Conservation (phyloP, 1,140 invertebrate species). For the Drosophila baimaii region DNA sequence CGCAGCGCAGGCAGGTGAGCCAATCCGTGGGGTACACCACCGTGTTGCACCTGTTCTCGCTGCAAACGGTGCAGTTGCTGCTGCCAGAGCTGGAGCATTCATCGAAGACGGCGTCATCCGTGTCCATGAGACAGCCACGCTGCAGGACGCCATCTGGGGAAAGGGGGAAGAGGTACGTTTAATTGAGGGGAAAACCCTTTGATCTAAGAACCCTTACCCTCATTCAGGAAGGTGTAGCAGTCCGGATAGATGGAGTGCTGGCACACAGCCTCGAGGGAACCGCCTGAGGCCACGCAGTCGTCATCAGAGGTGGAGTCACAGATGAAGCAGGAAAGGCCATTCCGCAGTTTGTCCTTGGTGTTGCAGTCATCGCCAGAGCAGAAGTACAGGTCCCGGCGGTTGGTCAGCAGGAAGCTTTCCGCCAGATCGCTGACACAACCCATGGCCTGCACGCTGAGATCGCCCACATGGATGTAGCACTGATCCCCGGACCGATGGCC, state of each 20-base stretch:
- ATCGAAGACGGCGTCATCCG: slow-evolving; percentile 57
- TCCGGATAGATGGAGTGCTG: slow-evolving; percentile 58
- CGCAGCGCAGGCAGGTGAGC: slow-evolving; percentile 67
- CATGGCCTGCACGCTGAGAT: slow-evolving; percentile 46
- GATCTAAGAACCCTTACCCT: slow-evolving; percentile 35
- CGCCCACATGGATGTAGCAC: slow-evolving; percentile 73
- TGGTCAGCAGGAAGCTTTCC: slow-evolving; percentile 18
- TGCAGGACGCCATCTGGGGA: slow-evolving; percentile 59
- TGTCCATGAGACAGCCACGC: slow-evolving; percentile 68
- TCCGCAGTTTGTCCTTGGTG: slow-evolving; percentile 45
- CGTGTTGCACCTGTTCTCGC: slow-evolving; percentile 56
- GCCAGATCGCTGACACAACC: slow-evolving; percentile 68
- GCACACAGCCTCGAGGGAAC: neutral
- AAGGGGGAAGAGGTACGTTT: neutral
- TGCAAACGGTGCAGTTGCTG: slow-evolving; percentile 52
- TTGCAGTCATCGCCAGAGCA: slow-evolving; percentile 72
- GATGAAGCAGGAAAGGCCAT: slow-evolving; percentile 15
- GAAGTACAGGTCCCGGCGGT: slow-evolving; percentile 54
- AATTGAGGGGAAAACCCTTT: neutral
- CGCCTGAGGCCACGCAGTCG: slow-evolving; percentile 26
- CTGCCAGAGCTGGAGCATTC: slow-evolving; percentile 53
- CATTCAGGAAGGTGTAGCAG: slow-evolving; percentile 45
- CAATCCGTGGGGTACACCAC: slow-evolving; percentile 61
- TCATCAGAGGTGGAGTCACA: slow-evolving; percentile 50
- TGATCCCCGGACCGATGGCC: slow-evolving; percentile 60